Conservation (phyloP, 2,113 vertebrate genomes). For the chimpanzee (Pan troglodytes) region DNA sequence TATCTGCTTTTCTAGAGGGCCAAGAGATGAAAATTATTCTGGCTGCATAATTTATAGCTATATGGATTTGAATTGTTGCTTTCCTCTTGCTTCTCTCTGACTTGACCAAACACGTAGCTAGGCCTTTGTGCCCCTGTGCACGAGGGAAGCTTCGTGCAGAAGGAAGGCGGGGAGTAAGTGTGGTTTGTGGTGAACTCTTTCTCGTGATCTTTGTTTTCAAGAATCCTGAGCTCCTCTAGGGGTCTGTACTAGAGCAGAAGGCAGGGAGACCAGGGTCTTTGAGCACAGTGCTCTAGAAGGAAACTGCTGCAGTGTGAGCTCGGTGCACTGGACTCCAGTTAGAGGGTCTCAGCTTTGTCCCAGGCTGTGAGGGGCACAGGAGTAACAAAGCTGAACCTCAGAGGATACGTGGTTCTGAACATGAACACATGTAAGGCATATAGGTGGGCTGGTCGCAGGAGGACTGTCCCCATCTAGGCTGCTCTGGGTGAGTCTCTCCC, state of each 20-base stretch:
- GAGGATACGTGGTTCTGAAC: neutral
- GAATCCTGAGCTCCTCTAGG: neutral
- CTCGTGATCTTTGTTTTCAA: neutral
- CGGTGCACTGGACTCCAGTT: neutral
- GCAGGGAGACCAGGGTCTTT: neutral
- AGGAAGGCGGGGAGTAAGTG: neutral
- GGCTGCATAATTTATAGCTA: neutral
- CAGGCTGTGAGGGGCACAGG: neutral
- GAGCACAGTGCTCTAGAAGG: neutral
- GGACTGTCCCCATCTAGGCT: neutral
- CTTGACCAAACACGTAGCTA: neutral
- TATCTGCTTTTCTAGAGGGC: neutral
- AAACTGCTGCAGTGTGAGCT: neutral
- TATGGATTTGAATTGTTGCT: neutral
- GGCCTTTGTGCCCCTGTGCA: accelerated
- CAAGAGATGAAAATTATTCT: neutral
- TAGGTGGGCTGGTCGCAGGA: neutral
- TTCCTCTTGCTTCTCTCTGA: neutral
- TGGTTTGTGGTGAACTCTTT: neutral
- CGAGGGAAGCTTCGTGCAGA: neutral
- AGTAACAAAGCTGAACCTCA: neutral
- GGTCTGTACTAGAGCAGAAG: neutral
- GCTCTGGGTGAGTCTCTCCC: neutral
- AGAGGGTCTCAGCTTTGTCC: accelerated
- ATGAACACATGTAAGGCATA: neutral